These are phyloP conservation scores for Bombus huntii DNA, from an alignment of 1,140 invertebrate species.

Conservation along the genomic window DNA sequence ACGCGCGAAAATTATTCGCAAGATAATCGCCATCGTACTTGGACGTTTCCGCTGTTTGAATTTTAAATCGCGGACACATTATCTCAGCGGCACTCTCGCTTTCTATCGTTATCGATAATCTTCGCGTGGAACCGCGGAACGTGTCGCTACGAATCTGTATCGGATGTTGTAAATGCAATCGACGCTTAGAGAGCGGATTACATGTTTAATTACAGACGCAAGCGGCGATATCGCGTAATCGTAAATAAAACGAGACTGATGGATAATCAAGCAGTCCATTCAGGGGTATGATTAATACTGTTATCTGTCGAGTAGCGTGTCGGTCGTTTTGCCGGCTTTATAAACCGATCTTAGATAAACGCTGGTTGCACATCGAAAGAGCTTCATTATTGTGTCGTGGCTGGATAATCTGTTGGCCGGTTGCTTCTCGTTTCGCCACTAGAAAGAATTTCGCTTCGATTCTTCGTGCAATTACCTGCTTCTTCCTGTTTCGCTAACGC, in stretches of 20 bases:
- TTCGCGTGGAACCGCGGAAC: no score
- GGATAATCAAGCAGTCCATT: slow-evolving; percentile 39
- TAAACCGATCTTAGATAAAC: slow-evolving; percentile 46
- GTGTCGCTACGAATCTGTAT: not conserved
- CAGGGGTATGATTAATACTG: slow-evolving; percentile 23
- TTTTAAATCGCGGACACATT: no score
- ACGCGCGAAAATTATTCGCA: no score
- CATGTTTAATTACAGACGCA: slow-evolving; percentile 38
- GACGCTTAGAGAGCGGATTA: not conserved
- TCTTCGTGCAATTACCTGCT: not conserved
- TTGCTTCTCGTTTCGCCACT: not conserved
- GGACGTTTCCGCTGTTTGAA: no score
- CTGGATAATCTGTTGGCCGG: slow-evolving; percentile 2
- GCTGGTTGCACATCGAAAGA: slow-evolving; percentile 1
- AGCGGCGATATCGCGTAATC: slow-evolving; percentile 39
- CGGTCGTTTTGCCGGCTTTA: slow-evolving; percentile 26
- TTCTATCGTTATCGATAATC: not conserved
- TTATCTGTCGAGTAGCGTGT: slow-evolving; percentile 5
- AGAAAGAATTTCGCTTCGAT: not conserved
- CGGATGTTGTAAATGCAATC: not conserved
- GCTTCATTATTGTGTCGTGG: slow-evolving; percentile 31
- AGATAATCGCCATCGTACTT: no score
- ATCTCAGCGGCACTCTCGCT: no score
- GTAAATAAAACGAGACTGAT: slow-evolving; percentile 37
- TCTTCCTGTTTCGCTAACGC: not conserved